Evolutionary conservation across 2,797 vertebrate genomes (phyloP), one percentile per base, ranked within the genome.

Genomic region (Neomorphus geoffroyi): DNA sequence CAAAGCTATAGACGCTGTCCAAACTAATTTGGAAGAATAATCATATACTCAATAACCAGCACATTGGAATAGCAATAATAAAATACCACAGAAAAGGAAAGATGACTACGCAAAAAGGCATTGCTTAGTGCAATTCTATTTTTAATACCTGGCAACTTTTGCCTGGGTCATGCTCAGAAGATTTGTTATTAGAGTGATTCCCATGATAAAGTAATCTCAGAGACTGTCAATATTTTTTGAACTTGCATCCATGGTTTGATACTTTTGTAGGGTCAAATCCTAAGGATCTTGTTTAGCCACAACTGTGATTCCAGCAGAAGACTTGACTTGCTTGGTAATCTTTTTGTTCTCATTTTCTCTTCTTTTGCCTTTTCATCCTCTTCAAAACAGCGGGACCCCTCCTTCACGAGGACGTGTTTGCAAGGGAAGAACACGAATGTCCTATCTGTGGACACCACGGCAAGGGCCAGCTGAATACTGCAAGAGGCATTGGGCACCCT

Each of bases 1-100:
- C 45, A 46, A 53, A 85, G 74, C 92, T 91, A 90, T 94, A 96
- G 94, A 94, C 2, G 21, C 93, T 95, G 95, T 96, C 97, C 94
- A 96, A 96, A 92, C 93, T 93, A 89, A 95, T 97, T 96, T 96
- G 91, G 74, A 95, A 96, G 95, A 96, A 92, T 94, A 93, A 96
- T 95, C 92, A 89, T 88, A 74, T 33, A 67, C 84, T 95, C 84
- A 71, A 88, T 96, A 97, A 96, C 95, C 90, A 92, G 90, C 64
- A 70, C 86, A 80, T 90, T 89, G 89, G 81, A 96, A 94, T 82
- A 96, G 94, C 93, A 95, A 94, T 91, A 96, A 95, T 77, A 82
- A 95, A 94, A 95, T 92, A 96, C 95, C 95, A 88, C 96, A 96
- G 87, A 88, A 96, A 93, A 95, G 86, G 90, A 95, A 93, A 94